Evolutionary conservation across 2,797 vertebrate genomes (phyloP).

Genomic region (Loris lydekkerianus): DNA sequence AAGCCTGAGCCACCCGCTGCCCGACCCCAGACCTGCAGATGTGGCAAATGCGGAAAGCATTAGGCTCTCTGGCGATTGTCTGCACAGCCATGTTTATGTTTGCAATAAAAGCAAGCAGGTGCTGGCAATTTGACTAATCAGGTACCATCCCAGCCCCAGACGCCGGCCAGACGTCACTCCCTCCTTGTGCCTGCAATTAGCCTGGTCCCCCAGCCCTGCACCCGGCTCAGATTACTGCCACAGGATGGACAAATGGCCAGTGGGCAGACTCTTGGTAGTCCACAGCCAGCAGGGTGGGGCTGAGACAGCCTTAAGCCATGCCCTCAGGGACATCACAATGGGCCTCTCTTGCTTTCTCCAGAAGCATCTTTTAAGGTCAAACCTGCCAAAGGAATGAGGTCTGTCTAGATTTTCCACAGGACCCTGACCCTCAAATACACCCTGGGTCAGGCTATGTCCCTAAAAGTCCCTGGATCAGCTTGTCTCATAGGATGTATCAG

Average conservation of each 20-base stretch:
- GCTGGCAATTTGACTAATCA: conserved; percentile 84
- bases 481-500: not conserved
- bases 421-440: not conserved
- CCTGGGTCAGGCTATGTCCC: not conserved
- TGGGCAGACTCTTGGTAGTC: not conserved
- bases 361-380: not conserved
- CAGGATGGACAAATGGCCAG: conserved; percentile 37
- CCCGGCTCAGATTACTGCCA: conserved; percentile 63
- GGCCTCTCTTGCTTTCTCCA: not conserved
- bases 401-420: not conserved
- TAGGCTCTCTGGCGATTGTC: not conserved
- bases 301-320: not conserved
- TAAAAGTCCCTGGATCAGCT: not conserved
- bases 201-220: conserved; percentile 49
- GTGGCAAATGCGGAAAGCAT: not conserved
- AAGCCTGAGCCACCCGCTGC: not conserved
- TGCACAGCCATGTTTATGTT: conserved; percentile 76
- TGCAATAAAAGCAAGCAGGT: conserved; percentile 82
- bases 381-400: not conserved
- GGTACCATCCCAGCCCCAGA: conserved; percentile 61
- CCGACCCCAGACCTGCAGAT: not conserved
- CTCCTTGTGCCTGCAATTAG: conserved; percentile 69
- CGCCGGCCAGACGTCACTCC: not conserved
- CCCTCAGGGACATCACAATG: not conserved
- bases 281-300: rapidly evolving